Conservation (phyloP, 2,113 vertebrate species). For the Cyanistes caeruleus region DNA sequence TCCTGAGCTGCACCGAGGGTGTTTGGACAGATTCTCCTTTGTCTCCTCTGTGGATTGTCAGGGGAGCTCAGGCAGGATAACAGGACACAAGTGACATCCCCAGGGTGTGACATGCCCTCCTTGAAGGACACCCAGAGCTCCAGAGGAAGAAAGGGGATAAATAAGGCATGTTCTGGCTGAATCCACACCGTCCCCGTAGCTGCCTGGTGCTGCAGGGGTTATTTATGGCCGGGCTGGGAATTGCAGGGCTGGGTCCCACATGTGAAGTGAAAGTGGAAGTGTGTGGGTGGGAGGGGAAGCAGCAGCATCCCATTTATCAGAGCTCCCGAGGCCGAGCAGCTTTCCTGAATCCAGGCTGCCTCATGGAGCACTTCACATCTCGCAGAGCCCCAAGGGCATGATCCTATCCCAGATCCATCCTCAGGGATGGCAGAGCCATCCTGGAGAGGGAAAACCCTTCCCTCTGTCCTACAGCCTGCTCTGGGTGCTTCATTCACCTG, state of each 20-base stretch:
- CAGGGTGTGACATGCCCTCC: background rate
- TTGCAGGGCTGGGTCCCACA: slow-evolving; percentile 67
- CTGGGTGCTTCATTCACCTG: background rate
- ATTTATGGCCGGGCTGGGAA: slow-evolving; percentile 61
- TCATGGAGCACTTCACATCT: background rate
- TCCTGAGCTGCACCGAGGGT: background rate
- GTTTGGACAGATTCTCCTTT: background rate
- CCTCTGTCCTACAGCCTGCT: rapidly evolving
- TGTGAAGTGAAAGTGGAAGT: slow-evolving; percentile 81
- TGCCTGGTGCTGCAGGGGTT: slow-evolving; percentile 6
- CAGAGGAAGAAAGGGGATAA: background rate
- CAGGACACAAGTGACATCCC: slow-evolving; percentile 16
- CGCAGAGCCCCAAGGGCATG: rapidly evolving
- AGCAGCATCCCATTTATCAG: slow-evolving; percentile 53
- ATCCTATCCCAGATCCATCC: background rate
- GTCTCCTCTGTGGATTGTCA: rapidly evolving
- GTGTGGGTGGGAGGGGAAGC: slow-evolving; percentile 80
- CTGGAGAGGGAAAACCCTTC: background rate
- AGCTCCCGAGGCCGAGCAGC: background rate
- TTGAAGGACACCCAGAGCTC: background rate
- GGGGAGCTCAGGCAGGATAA: background rate
- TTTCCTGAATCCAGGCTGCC: background rate
- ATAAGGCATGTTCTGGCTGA: background rate
- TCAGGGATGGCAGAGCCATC: rapidly evolving
- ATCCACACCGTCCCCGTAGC: background rate